Base-by-base conservation (phyloP, 2,113 vertebrate species). In the Taurulus bubalis region DNA sequence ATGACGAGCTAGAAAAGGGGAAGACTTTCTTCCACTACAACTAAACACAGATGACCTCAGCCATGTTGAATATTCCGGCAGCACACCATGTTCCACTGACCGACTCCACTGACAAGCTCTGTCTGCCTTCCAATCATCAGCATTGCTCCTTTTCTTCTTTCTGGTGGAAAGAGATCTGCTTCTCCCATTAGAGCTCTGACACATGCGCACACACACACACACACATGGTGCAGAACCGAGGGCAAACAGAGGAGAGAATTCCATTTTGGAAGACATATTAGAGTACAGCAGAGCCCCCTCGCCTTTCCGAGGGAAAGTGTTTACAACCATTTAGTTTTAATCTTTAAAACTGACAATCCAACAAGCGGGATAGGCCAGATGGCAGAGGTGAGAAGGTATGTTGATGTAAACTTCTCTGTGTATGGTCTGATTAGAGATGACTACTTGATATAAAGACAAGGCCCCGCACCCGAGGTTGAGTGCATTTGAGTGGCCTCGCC, bases 161-260 rank as follows among this genome's bases (percentile, higher is more conserved):
- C 78, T 75, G 53, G 62, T 40, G 74, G 76, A 88, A 87, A 84
- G 74, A 90, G 3, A 58, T 87, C 82, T 86, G 85, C 45, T 82
- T 63, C 60, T 73, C 60, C 73, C 73, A 89, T 87, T 85, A 77
- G 59, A 88, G 71, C 49, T 59, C 36, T 56, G 40, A 77, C 70
- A 91, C 34, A 26, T 24, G 45, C 77, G 4, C 30, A 32, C 30
- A 32, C 30, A 32, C 30, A 34, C 34, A 84, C 34, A 82, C 60
- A 86, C 60, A 86, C 56, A 66, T 65, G 77, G 72, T 89, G 56
- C 30, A 8, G 78, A 49, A 58, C 22, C 79, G 56, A 26, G 71
- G 62, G 82, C 40, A 80, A 73, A 93, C 26, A 40, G 45, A 4
- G 30, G 20, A 59, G 28, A 30, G 30, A 26, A 56, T 5, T 56